Evolutionary conservation across 2,888 invertebrate genomes (phyloP).

Genomic region (Cyrtodaria siliqua): DNA sequence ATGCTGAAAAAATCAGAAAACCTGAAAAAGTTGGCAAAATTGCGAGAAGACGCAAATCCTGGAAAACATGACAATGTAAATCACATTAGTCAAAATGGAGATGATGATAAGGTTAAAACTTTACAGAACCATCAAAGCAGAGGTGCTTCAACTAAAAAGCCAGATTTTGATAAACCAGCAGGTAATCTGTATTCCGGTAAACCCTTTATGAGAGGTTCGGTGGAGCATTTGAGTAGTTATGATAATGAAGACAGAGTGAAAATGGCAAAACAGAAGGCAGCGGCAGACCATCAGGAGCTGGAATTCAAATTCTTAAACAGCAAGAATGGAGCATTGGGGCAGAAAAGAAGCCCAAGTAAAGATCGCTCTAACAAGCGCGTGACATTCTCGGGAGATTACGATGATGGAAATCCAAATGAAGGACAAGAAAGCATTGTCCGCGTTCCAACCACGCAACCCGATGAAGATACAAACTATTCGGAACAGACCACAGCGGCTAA

Average conservation of each 20-base stretch:
- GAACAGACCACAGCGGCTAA: neutral
- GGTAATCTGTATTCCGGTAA: neutral
- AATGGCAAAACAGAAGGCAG: conserved; percentile 12
- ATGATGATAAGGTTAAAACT: neutral
- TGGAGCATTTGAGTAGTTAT: conserved; percentile 21
- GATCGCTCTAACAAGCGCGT: conserved; percentile 56
- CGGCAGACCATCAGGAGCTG: conserved; percentile 27
- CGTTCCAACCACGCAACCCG: conserved; percentile 27
- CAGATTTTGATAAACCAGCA: neutral
- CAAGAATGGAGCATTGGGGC: conserved; percentile 50
- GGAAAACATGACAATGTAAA: neutral
- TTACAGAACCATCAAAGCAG: neutral
- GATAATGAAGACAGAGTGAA: conserved; percentile 22
- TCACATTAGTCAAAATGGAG: neutral
- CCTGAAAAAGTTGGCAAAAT: conserved; percentile 55
- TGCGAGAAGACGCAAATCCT: conserved; percentile 43
- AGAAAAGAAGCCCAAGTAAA: conserved; percentile 51
- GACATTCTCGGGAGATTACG: conserved; percentile 35
- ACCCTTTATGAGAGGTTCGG: conserved; percentile 36
- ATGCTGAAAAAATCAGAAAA: conserved; percentile 63
- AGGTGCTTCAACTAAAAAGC: neutral
- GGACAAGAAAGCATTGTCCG: conserved; percentile 22
- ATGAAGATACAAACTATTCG: neutral
- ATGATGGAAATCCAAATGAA: neutral
- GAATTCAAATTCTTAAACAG: conserved; percentile 54